Percentiles rank a stretch among this genome's conserved stretches.
phyloP scores from a whole-genome alignment of 2,888 invertebrate genomes.

The Latheticus oryzae region DNA sequence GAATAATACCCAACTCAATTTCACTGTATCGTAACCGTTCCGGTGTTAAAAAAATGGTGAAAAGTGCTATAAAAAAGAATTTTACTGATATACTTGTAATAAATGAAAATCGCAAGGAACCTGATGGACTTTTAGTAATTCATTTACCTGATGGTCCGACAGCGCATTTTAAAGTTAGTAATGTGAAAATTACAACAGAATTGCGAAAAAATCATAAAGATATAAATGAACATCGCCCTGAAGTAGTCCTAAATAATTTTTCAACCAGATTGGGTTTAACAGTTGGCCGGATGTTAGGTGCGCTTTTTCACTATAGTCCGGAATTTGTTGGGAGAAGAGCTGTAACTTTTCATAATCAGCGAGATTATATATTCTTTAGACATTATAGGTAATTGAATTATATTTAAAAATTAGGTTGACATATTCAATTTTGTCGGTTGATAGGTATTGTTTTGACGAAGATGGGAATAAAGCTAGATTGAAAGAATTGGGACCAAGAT shows the following conservation, averaged over 20 bases:
- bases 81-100: constrained; percentile 92
- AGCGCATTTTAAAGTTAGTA: constrained; percentile 94
- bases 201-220: constrained; percentile 82
- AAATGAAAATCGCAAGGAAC: constrained; percentile 93
- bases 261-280: constrained; percentile 92
- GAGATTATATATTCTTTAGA: constrained; percentile 98
- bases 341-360: constrained; percentile 98
- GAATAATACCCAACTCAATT: constrained; percentile 92
- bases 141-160: constrained; percentile 98
- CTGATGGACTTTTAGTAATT: constrained; percentile 91
- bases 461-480: constrained; percentile 81
- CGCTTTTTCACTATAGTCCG: constrained; percentile 95
- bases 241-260: constrained; percentile 96
- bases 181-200: constrained; percentile 90
- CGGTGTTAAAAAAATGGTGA: constrained; percentile 92
- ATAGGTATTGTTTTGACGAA: constrained; percentile 88
- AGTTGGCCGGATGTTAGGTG: constrained; percentile 91
- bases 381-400: constrained; percentile 80
- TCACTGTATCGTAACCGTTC: constrained; percentile 89
- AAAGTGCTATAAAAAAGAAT: constrained; percentile 81
- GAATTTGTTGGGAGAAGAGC: constrained; percentile 93
- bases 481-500: constrained; percentile 95
- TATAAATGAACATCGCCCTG: constrained; percentile 90
- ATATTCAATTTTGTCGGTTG: too few species aligned
- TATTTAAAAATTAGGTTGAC: not conserved